Percentiles rank a stretch among this genome's conserved stretches.
Evolutionary conservation across 2,797 vertebrate genomes (phyloP).

Genomic region (Syndactyla subalaris): DNA sequence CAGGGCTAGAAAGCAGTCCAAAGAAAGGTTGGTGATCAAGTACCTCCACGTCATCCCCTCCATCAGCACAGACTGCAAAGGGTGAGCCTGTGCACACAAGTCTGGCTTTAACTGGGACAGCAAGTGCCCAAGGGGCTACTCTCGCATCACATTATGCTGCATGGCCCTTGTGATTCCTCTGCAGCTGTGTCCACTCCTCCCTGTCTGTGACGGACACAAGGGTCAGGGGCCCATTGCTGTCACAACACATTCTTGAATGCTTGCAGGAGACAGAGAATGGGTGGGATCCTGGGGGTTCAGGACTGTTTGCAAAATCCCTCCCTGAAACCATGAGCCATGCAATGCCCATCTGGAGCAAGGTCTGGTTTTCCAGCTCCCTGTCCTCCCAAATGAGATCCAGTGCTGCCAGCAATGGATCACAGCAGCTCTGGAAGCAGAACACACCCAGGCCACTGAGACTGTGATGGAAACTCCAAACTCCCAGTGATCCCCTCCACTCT

Average conservation of each 20-base stretch:
- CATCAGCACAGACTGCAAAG: background rate
- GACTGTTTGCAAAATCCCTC: background rate
- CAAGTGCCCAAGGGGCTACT: background rate
- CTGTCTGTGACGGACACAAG: background rate
- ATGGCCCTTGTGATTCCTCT: background rate
- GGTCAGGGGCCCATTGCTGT: background rate
- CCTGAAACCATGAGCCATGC: background rate
- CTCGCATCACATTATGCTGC: rapidly evolving
- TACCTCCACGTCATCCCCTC: background rate
- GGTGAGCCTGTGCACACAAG: background rate
- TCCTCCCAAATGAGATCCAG: background rate
- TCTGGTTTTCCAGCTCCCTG: background rate
- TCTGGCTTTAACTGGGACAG: background rate
- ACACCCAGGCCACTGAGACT: background rate
- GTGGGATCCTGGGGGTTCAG: background rate
- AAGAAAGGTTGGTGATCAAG: background rate
- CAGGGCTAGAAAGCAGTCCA: background rate
- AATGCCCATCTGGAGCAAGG: background rate
- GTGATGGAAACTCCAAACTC: background rate
- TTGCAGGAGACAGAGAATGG: background rate
- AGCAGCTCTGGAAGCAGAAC: background rate
- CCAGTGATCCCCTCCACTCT: background rate
- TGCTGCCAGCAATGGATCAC: background rate
- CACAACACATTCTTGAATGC: background rate
- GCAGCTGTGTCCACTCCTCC: background rate